Base-by-base conservation (phyloP, 2,113 vertebrate species). In the Formicarius rufipectus region DNA sequence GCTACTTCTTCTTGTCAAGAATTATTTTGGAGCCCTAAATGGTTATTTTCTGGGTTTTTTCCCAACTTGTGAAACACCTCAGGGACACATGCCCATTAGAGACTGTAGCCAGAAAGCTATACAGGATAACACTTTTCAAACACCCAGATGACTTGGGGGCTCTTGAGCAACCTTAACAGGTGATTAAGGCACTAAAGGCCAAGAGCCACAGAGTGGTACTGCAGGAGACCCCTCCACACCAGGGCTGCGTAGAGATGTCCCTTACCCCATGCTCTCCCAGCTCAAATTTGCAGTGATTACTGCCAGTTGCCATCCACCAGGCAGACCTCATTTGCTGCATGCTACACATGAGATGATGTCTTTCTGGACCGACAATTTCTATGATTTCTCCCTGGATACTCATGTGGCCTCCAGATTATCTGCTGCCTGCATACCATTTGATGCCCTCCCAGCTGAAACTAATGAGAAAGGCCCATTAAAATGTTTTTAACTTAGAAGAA, bases 281-380 rank as follows among this genome's bases (percentile, higher is more conserved):
- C 55, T 92, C n/a, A 58, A 68, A 73, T 31, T 18, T 37, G 40
- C 31, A 62, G 21, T 3, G 11, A 63, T 92, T 82, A 28, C n/a
- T 72, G 42, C n/a, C 49, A 68, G 37, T 71, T 82, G 30, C 47
- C 42, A 58, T 73, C 73, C 44, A 74, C 42, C 42, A 58, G 37
- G 49, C 49, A 47, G 44, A 35, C 37, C 60, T 74, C 56, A 69
- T 64, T 59, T 71, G 50, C 63, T 55, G 33, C 37, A 39, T 4
- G 31, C 63, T 69, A 45, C 45, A 44, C 1, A 0, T 3, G 2
- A 44, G 62, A 63, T 3, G 1, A 27, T 14, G 11, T 72, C 47
- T 42, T 53, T 53, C 60, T 40, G 37, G 59, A 58, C 37, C 22
- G 58, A 22, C n/a, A 11, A 53, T 42, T 73, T 17, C 69, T 27